Evolutionary conservation across 2,797 vertebrate species (phyloP), one percentile per base, ranked within the genome.

Genomic region (Cryptoprocta ferox): DNA sequence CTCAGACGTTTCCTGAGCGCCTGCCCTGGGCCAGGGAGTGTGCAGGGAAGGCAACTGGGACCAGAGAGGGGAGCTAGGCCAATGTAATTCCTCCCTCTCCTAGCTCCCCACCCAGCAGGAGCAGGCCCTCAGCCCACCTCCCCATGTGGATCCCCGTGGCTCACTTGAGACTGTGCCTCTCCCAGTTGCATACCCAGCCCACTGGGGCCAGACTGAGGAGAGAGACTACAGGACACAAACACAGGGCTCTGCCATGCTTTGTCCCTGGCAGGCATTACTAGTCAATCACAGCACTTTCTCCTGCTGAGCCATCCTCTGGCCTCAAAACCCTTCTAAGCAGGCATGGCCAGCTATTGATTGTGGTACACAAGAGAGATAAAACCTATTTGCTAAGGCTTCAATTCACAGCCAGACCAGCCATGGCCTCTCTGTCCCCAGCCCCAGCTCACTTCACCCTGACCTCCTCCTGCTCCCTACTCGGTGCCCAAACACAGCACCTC

Each of bases 221-320:
- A 32, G 76, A 53, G 95, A 92, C 35, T 3, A 76, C 83, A 83
- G 35, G 73, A 76, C 30, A 35, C 6, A 63, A 4, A 50, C 28
- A 37, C 26, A 65, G 28, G 3, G 6, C 15, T 59, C 35, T 30
- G 10, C 61, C 0, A 21, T 12, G 63, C 35, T 79, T 66, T 76
- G 48, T 63, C 68, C 85, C 37, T 39, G 50, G 78, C 88, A 75
- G 91, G 84, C 78, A 88, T 88, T 50, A 82, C 85, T 82, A 92
- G 61, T 94, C 66, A 32, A 82, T 65, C 87, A 82, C 7, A 70
- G 88, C 11, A 75, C 59, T 61, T 71, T 89, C 66, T 75, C 42
- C 95, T 75, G 61, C 42, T 37, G 75, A 96, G 68, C 66, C 56
- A 35, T 78, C n/a, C 9, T 2, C 18, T n/a, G 42, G 75, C 65